Percentiles rank a stretch among this genome's conserved stretches.
Conservation (phyloP, 2,113 vertebrate species). For the Potamarius usumacintae region DNA sequence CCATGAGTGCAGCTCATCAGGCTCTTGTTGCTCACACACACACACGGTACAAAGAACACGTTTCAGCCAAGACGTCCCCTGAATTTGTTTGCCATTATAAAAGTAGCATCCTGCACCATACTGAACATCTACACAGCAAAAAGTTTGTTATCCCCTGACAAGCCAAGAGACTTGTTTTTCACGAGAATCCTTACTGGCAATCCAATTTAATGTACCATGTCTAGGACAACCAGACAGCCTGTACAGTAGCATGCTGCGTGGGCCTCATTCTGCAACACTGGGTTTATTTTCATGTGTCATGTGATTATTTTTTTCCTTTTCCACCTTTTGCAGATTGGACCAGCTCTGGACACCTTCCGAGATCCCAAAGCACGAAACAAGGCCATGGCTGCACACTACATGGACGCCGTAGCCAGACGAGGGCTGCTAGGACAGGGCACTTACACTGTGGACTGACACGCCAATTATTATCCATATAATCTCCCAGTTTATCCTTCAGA, state of each 20-base stretch:
- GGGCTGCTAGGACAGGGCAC: constrained; percentile 63
- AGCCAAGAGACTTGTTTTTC: constrained; percentile 16
- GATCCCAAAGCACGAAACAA: constrained; percentile 57
- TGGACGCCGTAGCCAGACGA: constrained; percentile 59
- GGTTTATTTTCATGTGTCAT: not conserved
- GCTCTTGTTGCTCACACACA: not conserved
- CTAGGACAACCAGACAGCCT: not conserved
- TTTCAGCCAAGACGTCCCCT: constrained; percentile 8
- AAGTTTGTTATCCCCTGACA: constrained; percentile 18
- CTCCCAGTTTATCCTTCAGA: constrained; percentile 14
- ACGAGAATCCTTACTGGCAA: constrained; percentile 19
- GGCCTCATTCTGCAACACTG: constrained; percentile 3
- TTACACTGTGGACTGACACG: constrained; percentile 55
- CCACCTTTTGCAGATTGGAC: constrained; percentile 67
- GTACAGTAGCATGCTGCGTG: constrained; percentile 8
- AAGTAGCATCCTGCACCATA: constrained; percentile 12
- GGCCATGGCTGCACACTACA: constrained; percentile 67
- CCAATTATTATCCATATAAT: constrained; percentile 3
- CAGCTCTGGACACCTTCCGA: constrained; percentile 83
- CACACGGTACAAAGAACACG: not conserved
- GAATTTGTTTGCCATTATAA: constrained; percentile 5
- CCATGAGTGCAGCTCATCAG: no score
- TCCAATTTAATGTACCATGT: constrained; percentile 20
- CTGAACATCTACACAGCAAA: constrained; percentile 3
- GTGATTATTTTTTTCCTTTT: constrained; percentile 1